Base-by-base conservation (phyloP, 2,888 invertebrate genomes). In the Oligia fasciuncula region DNA sequence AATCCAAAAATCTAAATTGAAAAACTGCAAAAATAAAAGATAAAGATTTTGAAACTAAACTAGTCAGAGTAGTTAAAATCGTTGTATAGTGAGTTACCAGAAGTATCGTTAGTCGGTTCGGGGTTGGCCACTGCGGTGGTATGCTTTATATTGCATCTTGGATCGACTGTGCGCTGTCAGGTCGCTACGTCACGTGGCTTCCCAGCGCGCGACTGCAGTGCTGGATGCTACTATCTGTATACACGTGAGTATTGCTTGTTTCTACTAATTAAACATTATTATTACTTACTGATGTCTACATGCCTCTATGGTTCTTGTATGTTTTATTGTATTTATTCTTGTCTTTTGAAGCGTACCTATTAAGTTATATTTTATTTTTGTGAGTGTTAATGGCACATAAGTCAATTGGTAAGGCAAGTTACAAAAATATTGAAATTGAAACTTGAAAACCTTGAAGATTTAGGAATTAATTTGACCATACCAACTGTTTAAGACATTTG, bases 201-300 rank as follows among this genome's bases (percentile, higher is more conserved):
- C 97, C 97, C 96, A 95, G 97, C 96, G 97, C 97, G 96, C 97
- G 95, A 96, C 95, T 96, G 89, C 96, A 95, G 97, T 97, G 96
- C 97, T 97, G 97, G 97, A 97, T 97, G 97, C 97, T 97, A 97
- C 97, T 97, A 97, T 97, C 97, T 97, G 97, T 97, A 97, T 97
- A 97, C 97, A 97, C 97, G 97, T 97, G 93, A 97, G 97, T 97
- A 94, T 82, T 73, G 9, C 67, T 87, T 85, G 80, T 74, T 85
- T 78, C 77, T 77, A 79, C 76, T 79, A n/a, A 76, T 79, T 70
- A 79, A 79, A 85, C 67, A 79, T 83, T 72, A 86, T 79, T 80
- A 77, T 77, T 81, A 49, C 54, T 60, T n/a, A 63, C 70, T 81
- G 62, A 60, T 79, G 29, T 70, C 77, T 60, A 62, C 62, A 69